Evolutionary conservation across 2,113 vertebrate genomes (phyloP).

Genomic region (Emydura subglobosa): DNA sequence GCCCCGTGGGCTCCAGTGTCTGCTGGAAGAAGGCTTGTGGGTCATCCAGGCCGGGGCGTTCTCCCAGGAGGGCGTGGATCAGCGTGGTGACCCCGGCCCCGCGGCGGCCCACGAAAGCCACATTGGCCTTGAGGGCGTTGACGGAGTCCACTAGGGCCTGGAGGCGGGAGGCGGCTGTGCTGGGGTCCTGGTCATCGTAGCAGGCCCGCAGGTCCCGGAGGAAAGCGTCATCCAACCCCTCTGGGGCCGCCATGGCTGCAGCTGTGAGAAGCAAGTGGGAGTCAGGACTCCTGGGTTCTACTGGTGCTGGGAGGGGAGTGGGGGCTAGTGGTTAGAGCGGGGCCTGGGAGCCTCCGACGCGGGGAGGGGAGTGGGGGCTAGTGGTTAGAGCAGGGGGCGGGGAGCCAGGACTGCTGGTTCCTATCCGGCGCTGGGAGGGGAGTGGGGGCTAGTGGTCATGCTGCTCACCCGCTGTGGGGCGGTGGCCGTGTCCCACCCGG

Average conservation of each 20-base stretch:
- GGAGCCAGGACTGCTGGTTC: neutral
- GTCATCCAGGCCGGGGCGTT: neutral
- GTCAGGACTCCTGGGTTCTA: neutral
- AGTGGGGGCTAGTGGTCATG: neutral
- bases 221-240: neutral
- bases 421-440: too few species aligned
- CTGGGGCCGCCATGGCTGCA: neutral
- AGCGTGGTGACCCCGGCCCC: conserved; percentile 19
- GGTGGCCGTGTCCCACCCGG: too few species aligned
- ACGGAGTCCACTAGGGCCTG: neutral
- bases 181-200: neutral
- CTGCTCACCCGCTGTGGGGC: neutral
- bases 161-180: neutral
- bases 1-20: neutral
- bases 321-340: too few species aligned
- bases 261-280: neutral
- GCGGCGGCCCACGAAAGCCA: conserved; percentile 20
- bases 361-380: too few species aligned
- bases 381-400: neutral
- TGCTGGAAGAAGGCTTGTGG: conserved; percentile 9
- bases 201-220: neutral
- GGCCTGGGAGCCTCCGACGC: neutral
- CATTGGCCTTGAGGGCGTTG: neutral
- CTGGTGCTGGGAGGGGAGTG: neutral
- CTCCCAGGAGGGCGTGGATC: neutral